phyloP scores from a whole-genome alignment of 2,113 vertebrate genomes.

The Vulpes ferrilata region DNA sequence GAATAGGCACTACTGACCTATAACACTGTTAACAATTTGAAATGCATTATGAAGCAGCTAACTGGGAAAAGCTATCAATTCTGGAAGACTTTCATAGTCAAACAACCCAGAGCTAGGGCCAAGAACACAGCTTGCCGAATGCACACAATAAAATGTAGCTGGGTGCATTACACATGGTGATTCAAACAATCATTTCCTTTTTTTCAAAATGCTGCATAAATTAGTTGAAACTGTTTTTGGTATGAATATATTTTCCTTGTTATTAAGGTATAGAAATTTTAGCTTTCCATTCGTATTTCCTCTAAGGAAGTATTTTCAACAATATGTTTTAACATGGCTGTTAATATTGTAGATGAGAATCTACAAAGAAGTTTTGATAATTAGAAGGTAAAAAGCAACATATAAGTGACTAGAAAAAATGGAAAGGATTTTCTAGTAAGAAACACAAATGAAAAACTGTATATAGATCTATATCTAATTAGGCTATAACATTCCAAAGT shows the following conservation, averaged over 20 bases:
- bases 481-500: constrained; percentile 5
- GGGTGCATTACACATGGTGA: constrained; percentile 34
- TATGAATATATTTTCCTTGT: neutral
- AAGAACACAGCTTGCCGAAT: constrained; percentile 48
- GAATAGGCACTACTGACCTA: neutral
- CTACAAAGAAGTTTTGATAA: neutral
- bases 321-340: neutral
- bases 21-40: constrained; percentile 41
- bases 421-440: constrained; percentile 21
- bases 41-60: constrained; percentile 50
- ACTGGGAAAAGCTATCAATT: constrained; percentile 60
- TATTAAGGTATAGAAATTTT: constrained; percentile 19
- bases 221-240: constrained; percentile 20
- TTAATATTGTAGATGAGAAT: neutral
- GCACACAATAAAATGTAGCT: constrained; percentile 40
- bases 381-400: neutral
- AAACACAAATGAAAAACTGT: neutral
- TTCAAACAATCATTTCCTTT: constrained; percentile 45
- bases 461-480: neutral
- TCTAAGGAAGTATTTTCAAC: constrained; percentile 33
- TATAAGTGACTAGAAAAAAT: neutral
- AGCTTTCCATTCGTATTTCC: neutral
- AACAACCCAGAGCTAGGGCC: neutral
- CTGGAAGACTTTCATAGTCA: constrained; percentile 33
- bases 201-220: constrained; percentile 28